phyloP scores from a whole-genome alignment of 2,797 vertebrate species.

The Darevskia mixta region DNA sequence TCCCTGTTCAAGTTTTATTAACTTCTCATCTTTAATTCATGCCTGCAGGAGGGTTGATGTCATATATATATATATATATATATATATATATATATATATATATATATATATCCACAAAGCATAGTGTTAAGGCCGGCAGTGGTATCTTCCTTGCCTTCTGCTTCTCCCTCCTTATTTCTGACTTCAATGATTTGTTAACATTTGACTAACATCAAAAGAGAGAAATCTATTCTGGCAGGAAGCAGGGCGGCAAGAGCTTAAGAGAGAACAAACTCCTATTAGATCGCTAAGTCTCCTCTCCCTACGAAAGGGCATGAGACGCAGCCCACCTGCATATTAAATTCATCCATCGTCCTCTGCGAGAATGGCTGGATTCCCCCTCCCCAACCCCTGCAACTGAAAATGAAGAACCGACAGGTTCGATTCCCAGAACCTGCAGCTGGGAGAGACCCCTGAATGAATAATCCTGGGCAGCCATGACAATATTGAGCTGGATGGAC shows the following conservation, averaged over 20 bases:
- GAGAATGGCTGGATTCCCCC: neutral
- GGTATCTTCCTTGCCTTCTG: constrained; percentile 58
- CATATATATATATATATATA: constrained; percentile 29
- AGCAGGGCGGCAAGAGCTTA: constrained; percentile 15
- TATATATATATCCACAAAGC: constrained; percentile 46
- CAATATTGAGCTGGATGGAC: neutral
- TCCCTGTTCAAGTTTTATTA: constrained; percentile 76
- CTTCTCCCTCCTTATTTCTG: constrained; percentile 61
- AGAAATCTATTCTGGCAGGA: constrained; percentile 34
- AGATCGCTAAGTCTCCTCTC: constrained; percentile 1
- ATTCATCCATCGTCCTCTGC: constrained; percentile 5
- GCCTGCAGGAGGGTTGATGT: constrained; percentile 71
- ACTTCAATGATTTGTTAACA: constrained; percentile 58
- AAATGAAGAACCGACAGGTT: constrained; percentile 38
- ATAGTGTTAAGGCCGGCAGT: constrained; percentile 48
- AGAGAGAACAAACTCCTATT: constrained; percentile 55
- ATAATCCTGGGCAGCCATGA: too few relatives aligned
- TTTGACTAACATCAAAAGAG: constrained; percentile 52
- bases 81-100: constrained; percentile 5
- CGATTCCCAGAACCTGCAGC: too few relatives aligned
- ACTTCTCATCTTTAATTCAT: constrained; percentile 80
- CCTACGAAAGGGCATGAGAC: constrained; percentile 29
- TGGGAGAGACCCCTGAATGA: too few relatives aligned
- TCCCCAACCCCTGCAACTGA: constrained; percentile 9
- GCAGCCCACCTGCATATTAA: constrained; percentile 47